Evolutionary conservation across 2,797 vertebrate species (phyloP).

Genomic region (Sebastiscus tertius): DNA sequence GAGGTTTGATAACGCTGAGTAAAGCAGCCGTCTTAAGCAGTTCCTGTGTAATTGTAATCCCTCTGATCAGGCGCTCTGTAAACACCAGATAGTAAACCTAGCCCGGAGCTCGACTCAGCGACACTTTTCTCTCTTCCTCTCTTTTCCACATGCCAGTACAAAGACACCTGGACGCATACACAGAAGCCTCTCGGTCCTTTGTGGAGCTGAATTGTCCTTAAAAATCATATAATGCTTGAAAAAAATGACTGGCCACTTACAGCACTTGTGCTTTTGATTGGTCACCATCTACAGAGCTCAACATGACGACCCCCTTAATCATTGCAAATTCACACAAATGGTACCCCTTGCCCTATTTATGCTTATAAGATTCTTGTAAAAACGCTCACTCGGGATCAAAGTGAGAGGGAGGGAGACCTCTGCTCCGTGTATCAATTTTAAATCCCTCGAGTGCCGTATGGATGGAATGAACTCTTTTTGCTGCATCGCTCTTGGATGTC

Average conservation of each 20-base stretch:
- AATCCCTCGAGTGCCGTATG: slow-evolving; percentile 42
- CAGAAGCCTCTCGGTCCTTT: not conserved
- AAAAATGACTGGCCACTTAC: slow-evolving; percentile 41
- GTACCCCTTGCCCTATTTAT: slow-evolving; percentile 37
- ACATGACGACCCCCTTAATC: slow-evolving; percentile 42
- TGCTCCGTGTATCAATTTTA: slow-evolving; percentile 29
- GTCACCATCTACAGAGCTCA: slow-evolving; percentile 42
- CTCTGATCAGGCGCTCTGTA: slow-evolving; percentile 67
- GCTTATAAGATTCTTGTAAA: slow-evolving; percentile 30
- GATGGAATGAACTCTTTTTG: slow-evolving; percentile 33
- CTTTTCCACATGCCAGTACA: not conserved
- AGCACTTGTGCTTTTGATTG: slow-evolving; percentile 53
- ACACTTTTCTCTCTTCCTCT: not conserved
- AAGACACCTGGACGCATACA: slow-evolving; percentile 14
- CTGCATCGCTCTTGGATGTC: slow-evolving; percentile 45
- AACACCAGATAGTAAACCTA: slow-evolving; percentile 71
- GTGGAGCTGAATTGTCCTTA: slow-evolving; percentile 10
- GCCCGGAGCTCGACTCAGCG: slow-evolving; percentile 50
- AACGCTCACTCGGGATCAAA: slow-evolving; percentile 49
- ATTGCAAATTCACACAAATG: slow-evolving; percentile 47
- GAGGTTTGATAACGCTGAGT: slow-evolving; percentile 61
- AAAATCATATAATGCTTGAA: slow-evolving; percentile 23
- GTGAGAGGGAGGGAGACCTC: slow-evolving; percentile 15
- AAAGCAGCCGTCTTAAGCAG: slow-evolving; percentile 71
- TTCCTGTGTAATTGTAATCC: slow-evolving; percentile 74